Base-by-base conservation (phyloP, 2,113 vertebrate species). In the Sceloporus tristichus region DNA sequence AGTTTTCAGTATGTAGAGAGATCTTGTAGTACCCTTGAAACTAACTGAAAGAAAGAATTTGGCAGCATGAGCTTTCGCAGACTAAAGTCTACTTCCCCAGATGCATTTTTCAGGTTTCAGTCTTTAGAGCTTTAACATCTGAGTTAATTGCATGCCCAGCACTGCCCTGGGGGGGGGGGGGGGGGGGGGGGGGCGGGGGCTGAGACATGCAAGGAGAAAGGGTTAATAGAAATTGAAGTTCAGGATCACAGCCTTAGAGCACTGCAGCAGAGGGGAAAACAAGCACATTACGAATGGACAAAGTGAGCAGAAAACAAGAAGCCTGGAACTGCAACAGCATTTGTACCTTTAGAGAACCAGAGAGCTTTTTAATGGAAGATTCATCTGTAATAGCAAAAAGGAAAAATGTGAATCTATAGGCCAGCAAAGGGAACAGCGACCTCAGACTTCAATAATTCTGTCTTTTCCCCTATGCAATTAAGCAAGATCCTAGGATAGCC, bases 361-460 rank as follows among this genome's bases (percentile, higher is more conserved):
- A 81, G n/a, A 93, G 96, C 85, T 98, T 99, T 94, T 98, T 99
- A 91, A 95, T 97, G 0, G 94, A 96, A 89, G 98, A 96, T 86
- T 98, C 98, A 90, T 98, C 98, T 99, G 95, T 77, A 93, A 94
- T 71, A 93, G 71, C 71, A 94, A 78, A 1, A 85, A 48, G 77
- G 14, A 73, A n/a, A 34, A 74, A 27, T 19, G 38, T 78, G n/a
- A 88, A 14, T 27, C 13, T 21, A 40, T 1, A 7, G 34, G 1
- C 5, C 11, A 54, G 34, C n/a, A 6, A 27, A 13, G 29, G 23
- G 4, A 68, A 19, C 75, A n/a, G 48, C 0, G 40, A 40, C 18
- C n/a, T 68, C 40, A 23, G 11, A 7, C 21, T 66, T 66, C 65
- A 70, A 18, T 9, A 29, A 71, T 29, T 29, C 3, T 71, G 65